A percentile compares a stretch with the other conserved stretches of the same genome.
Conservation (phyloP, 2,888 invertebrate species). For the Lasius fuliginosus region DNA sequence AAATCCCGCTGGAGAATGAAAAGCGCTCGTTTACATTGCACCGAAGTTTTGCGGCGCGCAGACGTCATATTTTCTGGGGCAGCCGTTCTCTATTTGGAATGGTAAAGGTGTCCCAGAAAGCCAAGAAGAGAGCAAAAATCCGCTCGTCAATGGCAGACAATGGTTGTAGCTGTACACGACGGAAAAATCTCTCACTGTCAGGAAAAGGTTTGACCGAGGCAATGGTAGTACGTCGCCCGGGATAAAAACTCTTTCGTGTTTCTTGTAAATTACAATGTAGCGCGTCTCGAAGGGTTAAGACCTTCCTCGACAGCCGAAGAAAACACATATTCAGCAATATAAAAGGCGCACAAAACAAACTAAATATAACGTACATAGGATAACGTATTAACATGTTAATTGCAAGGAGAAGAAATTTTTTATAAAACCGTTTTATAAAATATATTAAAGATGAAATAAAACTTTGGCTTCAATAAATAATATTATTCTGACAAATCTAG, state of each 20-base stretch:
- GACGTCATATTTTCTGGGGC: slow-evolving; percentile 51
- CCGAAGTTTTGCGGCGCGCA: slow-evolving; percentile 50
- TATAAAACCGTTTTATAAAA: neutral
- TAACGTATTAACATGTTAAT: slow-evolving; percentile 35
- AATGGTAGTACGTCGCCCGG: slow-evolving; percentile 15
- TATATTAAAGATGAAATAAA: slow-evolving; percentile 13
- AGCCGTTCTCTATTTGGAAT: slow-evolving; percentile 47
- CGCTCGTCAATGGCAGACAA: slow-evolving; percentile 57
- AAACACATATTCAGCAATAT: neutral
- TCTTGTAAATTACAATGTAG: slow-evolving; percentile 55
- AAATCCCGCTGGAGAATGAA: slow-evolving; percentile 44
- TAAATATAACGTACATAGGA: neutral
- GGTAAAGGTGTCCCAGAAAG: slow-evolving; percentile 54
- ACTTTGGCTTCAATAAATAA: neutral
- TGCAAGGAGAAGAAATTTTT: slow-evolving; percentile 15
- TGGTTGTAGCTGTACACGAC: slow-evolving; percentile 52
- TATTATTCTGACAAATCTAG: neutral
- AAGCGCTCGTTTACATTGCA: slow-evolving; percentile 55
- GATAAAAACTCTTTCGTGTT: slow-evolving; percentile 44
- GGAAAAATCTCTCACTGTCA: slow-evolving; percentile 55
- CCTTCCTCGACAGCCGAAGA: slow-evolving; percentile 21
- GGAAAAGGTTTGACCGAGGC: slow-evolving; percentile 53
- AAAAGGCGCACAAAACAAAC: slow-evolving; percentile 27
- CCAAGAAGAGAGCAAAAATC: slow-evolving; percentile 55
- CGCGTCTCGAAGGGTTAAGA: slow-evolving; percentile 43